Conservation (phyloP, 2,888 invertebrate genomes). For the Philaethria dido region DNA sequence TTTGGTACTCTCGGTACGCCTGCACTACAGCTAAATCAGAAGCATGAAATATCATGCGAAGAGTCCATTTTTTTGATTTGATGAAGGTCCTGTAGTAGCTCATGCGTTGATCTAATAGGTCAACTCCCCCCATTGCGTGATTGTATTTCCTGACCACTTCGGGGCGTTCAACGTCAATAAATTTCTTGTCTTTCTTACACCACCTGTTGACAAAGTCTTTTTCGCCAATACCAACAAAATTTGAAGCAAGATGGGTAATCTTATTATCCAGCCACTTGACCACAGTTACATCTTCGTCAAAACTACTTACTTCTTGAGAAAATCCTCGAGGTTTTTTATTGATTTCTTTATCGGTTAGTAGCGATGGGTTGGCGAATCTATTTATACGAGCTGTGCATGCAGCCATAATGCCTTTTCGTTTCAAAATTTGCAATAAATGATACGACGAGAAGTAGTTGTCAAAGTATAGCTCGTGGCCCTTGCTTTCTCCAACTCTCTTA, state of each 20-base stretch:
- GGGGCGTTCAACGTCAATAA: slow-evolving; percentile 48
- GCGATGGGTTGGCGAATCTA: slow-evolving; percentile 45
- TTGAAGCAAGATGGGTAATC: slow-evolving; percentile 46
- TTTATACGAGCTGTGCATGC: slow-evolving; percentile 47
- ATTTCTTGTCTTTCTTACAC: slow-evolving; percentile 43
- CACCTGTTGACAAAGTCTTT: slow-evolving; percentile 46
- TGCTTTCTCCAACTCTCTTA: slow-evolving; percentile 47
- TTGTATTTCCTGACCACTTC: slow-evolving; percentile 46
- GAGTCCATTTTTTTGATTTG: slow-evolving; percentile 53
- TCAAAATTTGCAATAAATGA: slow-evolving; percentile 46
- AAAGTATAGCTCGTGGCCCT: slow-evolving; percentile 45
- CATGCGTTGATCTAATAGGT: slow-evolving; percentile 54
- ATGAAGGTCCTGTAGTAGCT: slow-evolving; percentile 53
- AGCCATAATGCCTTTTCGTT: slow-evolving; percentile 47
- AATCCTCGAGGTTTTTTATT: slow-evolving; percentile 46
- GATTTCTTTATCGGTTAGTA: slow-evolving; percentile 45
- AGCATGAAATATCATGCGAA: slow-evolving; percentile 51
- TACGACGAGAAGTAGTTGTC: slow-evolving; percentile 51
- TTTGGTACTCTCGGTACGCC: too few species aligned
- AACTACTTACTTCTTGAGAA: slow-evolving; percentile 42
- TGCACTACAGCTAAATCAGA: slow-evolving; percentile 39
- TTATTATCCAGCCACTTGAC: slow-evolving; percentile 51
- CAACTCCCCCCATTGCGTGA: too few species aligned
- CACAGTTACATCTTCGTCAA: slow-evolving; percentile 46
- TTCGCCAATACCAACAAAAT: slow-evolving; percentile 48